Evolutionary conservation across 2,797 vertebrate genomes (phyloP).

Genomic region (Phrynocephalus guinanensis): DNA sequence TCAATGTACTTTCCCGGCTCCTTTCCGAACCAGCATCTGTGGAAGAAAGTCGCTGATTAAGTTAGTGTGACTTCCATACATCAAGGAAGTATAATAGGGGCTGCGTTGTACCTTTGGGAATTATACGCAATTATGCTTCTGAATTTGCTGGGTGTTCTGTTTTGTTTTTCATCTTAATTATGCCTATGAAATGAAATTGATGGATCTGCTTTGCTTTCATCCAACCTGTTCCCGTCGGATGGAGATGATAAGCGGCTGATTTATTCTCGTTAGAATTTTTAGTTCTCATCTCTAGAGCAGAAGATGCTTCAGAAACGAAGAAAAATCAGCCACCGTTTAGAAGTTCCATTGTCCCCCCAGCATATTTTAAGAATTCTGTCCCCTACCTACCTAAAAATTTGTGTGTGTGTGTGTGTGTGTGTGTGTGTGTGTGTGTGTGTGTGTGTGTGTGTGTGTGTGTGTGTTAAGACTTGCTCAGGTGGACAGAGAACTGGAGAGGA

Average conservation of each 20-base stretch:
- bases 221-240: neutral
- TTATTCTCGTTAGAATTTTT: neutral
- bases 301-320: neutral
- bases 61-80: constrained; percentile 2
- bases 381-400: neutral
- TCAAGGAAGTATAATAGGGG: neutral
- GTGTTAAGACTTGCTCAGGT: neutral
- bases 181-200: neutral
- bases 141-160: neutral
- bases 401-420: too few species aligned
- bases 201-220: constrained; percentile 26
- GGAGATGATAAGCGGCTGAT: neutral
- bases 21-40: constrained; percentile 98
- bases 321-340: neutral
- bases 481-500: too few species aligned
- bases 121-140: neutral
- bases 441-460: neutral
- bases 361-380: neutral
- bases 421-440: neutral
- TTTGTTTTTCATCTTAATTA: constrained; percentile 17
- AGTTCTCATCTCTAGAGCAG: neutral
- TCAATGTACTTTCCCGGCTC: constrained; percentile 95
- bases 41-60: constrained; percentile 21
- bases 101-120: neutral
- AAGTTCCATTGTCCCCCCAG: neutral